Evolutionary conservation across 1,140 invertebrate genomes (phyloP).

Genomic region (Tetramorium parvispinum): DNA sequence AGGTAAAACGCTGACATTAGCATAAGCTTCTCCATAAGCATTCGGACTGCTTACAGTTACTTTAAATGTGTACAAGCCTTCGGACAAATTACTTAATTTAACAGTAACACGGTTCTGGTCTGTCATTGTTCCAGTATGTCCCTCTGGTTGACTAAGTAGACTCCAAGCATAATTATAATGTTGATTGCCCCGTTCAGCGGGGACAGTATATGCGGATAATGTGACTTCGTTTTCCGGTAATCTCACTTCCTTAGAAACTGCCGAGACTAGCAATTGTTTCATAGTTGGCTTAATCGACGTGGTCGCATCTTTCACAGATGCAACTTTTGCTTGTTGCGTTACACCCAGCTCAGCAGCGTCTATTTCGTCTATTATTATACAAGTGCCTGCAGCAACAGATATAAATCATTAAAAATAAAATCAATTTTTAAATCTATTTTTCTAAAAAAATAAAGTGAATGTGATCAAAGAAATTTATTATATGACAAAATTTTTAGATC

Average conservation of each 20-base stretch:
- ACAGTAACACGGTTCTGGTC: slow-evolving; percentile 93
- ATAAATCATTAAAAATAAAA: slow-evolving; percentile 64
- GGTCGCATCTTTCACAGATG: slow-evolving; percentile 75
- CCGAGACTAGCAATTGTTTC: slow-evolving; percentile 92
- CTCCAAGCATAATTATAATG: slow-evolving; percentile 96
- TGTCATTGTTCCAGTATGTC: slow-evolving; percentile 92
- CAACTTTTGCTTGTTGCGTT: slow-evolving; percentile 78
- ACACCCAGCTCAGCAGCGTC: slow-evolving; percentile 72
- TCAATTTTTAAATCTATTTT: not conserved
- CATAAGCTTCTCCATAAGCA: slow-evolving; percentile 93
- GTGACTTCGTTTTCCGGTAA: slow-evolving; percentile 87
- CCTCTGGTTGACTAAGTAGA: slow-evolving; percentile 92
- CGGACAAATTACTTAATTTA: slow-evolving; percentile 91
- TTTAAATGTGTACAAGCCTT: slow-evolving; percentile 96
- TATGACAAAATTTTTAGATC: not conserved
- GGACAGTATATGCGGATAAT: slow-evolving; percentile 92
- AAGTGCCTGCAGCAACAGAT: slow-evolving; percentile 72
- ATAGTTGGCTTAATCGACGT: slow-evolving; percentile 83
- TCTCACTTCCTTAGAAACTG: slow-evolving; percentile 89
- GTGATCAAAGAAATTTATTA: not conserved
- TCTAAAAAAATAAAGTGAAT: not conserved
- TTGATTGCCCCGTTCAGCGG: slow-evolving; percentile 89
- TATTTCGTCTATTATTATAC: slow-evolving; percentile 67
- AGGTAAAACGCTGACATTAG: slow-evolving; percentile 96
- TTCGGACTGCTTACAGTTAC: slow-evolving; percentile 91